Evolutionary conservation across 2,888 invertebrate species (phyloP), one percentile per base, ranked within the genome.

Genomic region (Sinopyrophorus schimmeli): DNA sequence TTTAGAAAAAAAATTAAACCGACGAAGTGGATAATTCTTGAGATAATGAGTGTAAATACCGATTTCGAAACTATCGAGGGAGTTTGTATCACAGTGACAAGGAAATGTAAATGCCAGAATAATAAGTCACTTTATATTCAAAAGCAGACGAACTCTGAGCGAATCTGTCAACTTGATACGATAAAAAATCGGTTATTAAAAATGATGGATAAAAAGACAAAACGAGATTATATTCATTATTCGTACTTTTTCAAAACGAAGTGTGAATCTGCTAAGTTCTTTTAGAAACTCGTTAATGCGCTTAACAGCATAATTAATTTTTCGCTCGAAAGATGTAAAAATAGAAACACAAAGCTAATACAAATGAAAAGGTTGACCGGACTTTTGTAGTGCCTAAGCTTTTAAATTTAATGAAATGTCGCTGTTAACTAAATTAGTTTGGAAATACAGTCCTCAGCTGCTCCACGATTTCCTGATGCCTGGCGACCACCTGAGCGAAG

Each of bases 61-160:
- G 39, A 7, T 12, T n/a, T n/a, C 21, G 5, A 10, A 44, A 39
- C 23, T 27, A 31, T 37, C 37, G 16, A 18, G 17, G 37, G 35
- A 23, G 30, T 48, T 31, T 23, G 17, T 21, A 21, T 14, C 18
- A 21, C 26, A 37, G 38, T 49, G 49, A 49, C 43, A 39, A 42
- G 47, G 42, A 38, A 47, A 52, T 43, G 37, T 47, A 52, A 47
- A 52, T 47, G 30, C 12, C 7, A 37, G 31, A 38, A 39, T 52
- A 52, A 52, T 52, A 40, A 52, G 52, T 52, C 52, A 47, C 52
- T 52, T 47, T 52, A 52, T 52, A 52, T 52, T 47, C 52, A 52
- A 52, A 52, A 47, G 46, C 47, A 42, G 34, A 35, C 24, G 27
- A 47, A 43, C 43, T 47, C 23, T 31, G 40, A 41, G 32, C 47